Conservation (phyloP, 2,888 invertebrate genomes). For the Anoncus sp. region DNA sequence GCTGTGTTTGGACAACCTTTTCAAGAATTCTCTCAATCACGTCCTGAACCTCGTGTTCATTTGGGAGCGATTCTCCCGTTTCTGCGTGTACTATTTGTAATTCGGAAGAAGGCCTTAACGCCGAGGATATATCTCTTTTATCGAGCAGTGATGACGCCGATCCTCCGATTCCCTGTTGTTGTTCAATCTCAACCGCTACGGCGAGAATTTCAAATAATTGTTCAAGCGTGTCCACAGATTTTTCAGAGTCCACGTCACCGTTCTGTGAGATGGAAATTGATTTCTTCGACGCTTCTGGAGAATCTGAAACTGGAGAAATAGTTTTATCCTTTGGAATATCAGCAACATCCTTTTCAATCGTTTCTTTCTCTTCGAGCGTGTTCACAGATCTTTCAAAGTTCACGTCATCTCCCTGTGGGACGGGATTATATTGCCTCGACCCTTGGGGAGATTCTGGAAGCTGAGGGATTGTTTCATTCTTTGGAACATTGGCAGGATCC, state of each 20-base stretch:
- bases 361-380: not conserved
- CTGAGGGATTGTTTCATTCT: not conserved
- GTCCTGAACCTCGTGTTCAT: not conserved
- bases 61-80: not conserved
- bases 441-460: no score
- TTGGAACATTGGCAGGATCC: not conserved
- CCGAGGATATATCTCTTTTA: not conserved
- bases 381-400: not conserved
- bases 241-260: not conserved
- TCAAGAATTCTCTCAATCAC: constrained; percentile 9
- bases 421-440: no score
- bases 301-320: constrained; percentile 1
- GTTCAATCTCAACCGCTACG: constrained; percentile 6
- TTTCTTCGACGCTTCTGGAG: constrained; percentile 6
- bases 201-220: not conserved
- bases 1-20: not conserved
- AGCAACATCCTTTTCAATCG: no score
- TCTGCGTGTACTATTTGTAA: not conserved
- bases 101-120: constrained; percentile 8
- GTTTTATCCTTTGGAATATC: not conserved
- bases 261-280: not conserved
- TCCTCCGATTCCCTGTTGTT: not conserved
- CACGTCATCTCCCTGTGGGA: no score
- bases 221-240: not conserved
- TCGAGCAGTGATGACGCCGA: not conserved